Conservation (phyloP, 2,113 vertebrate species). For the Myiozetetes cayanensis region DNA sequence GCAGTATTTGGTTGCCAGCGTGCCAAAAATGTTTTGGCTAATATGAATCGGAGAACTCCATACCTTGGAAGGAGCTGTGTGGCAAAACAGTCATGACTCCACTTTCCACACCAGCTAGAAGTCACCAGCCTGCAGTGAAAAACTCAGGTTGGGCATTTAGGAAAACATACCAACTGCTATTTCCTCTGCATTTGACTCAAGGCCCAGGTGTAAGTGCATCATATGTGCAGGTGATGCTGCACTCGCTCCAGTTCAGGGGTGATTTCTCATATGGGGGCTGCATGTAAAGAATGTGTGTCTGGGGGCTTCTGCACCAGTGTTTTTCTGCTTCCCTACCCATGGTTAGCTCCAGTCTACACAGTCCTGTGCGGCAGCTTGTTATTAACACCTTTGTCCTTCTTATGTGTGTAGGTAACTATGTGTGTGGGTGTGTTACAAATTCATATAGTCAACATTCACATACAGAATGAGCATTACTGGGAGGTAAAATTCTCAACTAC, state of each 20-base stretch:
- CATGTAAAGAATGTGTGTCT: background rate
- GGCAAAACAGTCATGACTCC: background rate
- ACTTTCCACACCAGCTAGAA: background rate
- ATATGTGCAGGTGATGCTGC: background rate
- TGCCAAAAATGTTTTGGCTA: background rate
- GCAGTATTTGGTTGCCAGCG: background rate
- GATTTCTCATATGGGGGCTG: rapidly evolving
- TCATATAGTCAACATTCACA: background rate
- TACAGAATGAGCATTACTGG: background rate
- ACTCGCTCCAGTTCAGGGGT: rapidly evolving
- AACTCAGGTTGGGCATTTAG: background rate
- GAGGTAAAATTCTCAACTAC: background rate
- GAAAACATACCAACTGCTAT: background rate
- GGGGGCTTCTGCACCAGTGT: background rate
- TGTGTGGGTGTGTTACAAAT: background rate
- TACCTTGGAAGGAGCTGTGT: background rate
- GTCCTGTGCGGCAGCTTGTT: background rate
- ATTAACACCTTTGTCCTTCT: background rate
- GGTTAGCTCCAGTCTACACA: background rate
- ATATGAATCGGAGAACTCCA: rapidly evolving
- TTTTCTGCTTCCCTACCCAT: background rate
- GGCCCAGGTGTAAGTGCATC: background rate
- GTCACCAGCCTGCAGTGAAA: background rate
- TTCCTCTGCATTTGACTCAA: background rate
- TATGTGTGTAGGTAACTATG: background rate